These are phyloP conservation scores for Cardinalis cardinalis DNA, from an alignment of 2,113 vertebrate species.

Conservation along the genomic window DNA sequence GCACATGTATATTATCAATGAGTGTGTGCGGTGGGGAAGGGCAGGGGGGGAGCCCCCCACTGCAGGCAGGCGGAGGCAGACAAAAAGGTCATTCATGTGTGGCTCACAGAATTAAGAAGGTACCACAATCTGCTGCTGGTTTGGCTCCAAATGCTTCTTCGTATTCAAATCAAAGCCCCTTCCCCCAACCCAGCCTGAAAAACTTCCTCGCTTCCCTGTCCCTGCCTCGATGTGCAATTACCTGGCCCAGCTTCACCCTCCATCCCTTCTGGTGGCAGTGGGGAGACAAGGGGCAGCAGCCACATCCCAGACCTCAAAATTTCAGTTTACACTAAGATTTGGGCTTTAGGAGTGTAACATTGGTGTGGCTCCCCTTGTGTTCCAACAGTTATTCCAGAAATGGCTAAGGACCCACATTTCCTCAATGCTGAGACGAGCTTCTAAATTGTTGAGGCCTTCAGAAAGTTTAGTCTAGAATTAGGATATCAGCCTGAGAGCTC, in stretches of 20 bases:
- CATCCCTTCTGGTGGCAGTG: not conserved
- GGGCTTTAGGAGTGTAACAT: not conserved
- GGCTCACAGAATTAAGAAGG: slow-evolving; percentile 53
- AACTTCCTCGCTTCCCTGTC: not conserved
- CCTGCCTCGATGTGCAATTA: not conserved
- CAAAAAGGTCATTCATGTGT: slow-evolving; percentile 63
- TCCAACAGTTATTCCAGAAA: not conserved
- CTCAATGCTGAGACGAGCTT: not conserved
- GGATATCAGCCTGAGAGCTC: not conserved
- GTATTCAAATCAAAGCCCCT: slow-evolving; percentile 51
- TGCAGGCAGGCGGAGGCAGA: slow-evolving; percentile 46
- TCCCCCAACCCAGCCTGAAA: not conserved
- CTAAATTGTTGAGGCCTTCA: not conserved
- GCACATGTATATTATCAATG: slow-evolving; percentile 75
- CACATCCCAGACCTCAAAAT: not conserved
- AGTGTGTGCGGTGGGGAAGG: slow-evolving; percentile 51
- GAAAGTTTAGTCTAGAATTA: not conserved
- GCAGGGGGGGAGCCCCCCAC: slow-evolving; percentile 20
- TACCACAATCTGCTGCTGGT: slow-evolving; percentile 51
- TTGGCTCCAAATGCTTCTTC: slow-evolving; percentile 60
- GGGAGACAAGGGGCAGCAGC: not conserved
- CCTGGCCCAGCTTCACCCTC: not conserved
- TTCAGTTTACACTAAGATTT: not conserved
- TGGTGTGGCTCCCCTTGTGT: not conserved
- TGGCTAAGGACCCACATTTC: not conserved